Percentiles rank a stretch among this genome's conserved stretches.
Conservation (phyloP, 2,113 vertebrate genomes). For the Leucoraja erinaceus region DNA sequence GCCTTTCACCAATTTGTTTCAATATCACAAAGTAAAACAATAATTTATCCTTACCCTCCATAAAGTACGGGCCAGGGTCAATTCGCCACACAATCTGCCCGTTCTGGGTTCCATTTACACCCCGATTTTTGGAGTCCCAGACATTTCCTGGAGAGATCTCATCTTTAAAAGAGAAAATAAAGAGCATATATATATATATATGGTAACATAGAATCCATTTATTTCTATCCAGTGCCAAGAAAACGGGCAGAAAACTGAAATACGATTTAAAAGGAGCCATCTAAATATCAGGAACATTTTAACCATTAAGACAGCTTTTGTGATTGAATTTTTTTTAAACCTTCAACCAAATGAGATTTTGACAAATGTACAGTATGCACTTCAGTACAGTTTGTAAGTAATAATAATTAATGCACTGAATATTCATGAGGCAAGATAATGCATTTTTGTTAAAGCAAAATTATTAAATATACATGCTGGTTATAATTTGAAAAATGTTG, state of each 20-base stretch:
- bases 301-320: neutral
- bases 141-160: conserved; percentile 94
- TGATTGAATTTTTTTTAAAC: neutral
- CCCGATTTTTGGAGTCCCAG: conserved; percentile 98
- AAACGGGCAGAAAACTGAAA: neutral
- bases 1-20: neutral
- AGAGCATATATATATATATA: neutral
- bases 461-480: neutral
- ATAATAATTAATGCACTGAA: neutral
- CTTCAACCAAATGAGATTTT: neutral
- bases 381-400: neutral
- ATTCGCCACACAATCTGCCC: conserved; percentile 95
- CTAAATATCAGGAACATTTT: neutral
- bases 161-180: conserved; percentile 62
- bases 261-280: neutral
- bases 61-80: conserved; percentile 92
- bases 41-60: conserved; percentile 78
- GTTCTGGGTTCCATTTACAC: conserved; percentile 92
- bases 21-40: neutral
- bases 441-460: neutral
- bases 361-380: neutral
- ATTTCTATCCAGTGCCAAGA: neutral
- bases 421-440: neutral
- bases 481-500: neutral
- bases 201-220: neutral